A percentile compares a stretch with the other conserved stretches of the same genome.
Evolutionary conservation across 2,888 invertebrate species (phyloP).

Genomic region (Dorcus parallelipipedus): DNA sequence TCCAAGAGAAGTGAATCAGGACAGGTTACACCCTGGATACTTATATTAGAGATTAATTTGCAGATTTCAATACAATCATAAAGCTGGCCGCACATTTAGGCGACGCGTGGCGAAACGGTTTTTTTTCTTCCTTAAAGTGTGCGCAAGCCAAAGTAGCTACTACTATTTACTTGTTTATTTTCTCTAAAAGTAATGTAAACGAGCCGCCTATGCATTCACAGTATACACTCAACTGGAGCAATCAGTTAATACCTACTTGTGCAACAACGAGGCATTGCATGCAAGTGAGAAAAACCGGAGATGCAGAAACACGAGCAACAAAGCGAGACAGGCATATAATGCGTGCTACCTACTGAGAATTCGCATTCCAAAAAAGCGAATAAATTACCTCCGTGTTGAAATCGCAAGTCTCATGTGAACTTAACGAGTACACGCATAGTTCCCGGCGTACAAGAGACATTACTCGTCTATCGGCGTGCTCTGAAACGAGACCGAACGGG

Average conservation of each 20-base stretch:
- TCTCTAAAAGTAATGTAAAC: neutral
- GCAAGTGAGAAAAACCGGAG: constrained; percentile 10
- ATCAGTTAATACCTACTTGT: constrained; percentile 12
- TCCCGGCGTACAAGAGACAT: neutral
- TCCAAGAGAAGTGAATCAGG: no score
- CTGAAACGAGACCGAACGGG: neutral
- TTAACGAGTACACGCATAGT: constrained; percentile 6
- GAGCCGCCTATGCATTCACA: neutral
- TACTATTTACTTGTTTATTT: no score
- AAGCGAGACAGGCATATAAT: neutral
- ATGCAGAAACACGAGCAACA: neutral
- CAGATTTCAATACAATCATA: no score
- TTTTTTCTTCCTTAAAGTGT: no score
- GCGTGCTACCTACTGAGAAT: constrained; percentile 6
- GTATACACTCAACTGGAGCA: constrained; percentile 20
- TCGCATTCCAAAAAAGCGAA: constrained; percentile 13
- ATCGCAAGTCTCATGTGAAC: constrained; percentile 16
- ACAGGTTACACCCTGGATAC: no score
- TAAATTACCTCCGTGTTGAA: constrained; percentile 17
- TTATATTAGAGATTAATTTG: no score
- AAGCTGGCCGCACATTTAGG: no score
- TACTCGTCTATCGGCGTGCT: neutral
- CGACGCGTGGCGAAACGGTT: no score
- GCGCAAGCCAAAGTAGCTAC: no score
- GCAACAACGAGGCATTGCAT: constrained; percentile 16